Base-by-base conservation (phyloP, 1,140 invertebrate genomes). In the Hypothenemus hampei region DNA sequence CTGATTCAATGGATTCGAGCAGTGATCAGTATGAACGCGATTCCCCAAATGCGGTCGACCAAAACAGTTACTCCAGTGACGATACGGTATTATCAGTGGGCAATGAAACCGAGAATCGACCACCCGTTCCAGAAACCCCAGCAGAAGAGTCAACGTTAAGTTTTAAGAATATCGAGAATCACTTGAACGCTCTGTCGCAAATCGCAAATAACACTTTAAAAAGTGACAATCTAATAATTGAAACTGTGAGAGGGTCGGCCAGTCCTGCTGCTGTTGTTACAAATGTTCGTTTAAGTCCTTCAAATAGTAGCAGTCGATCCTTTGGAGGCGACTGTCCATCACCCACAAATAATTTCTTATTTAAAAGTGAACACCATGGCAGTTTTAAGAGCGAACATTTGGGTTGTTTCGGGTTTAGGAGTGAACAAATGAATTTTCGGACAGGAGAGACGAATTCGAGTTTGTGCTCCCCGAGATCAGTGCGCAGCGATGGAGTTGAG, bases 1-100 rank as follows among this genome's bases (percentile, higher is more conserved):
- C 61, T 39, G 69, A 70, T 46, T 70, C 69, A 10, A 67, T 70
- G 66, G 69, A 70, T 55, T 70, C 67, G 2, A 68, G 58, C 45
- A 70, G 61, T 51, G 67, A 69, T 43, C 58, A 66, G 55, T 68
- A 60, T 49, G 67, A 65, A 22, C 37, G 64, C 18, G 65, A 66
- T 35, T 67, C 67, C 15, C 58, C 60, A 4, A 47, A 61, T 13
- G 50, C n/a, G n/a, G 16, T 63, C 7, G 65, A 70, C 55, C 73
- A 77, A 36, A 74, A 75, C 24, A 79, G 77, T 33, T 83, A 80
- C 55, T 79, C 79, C 60, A 83, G 81, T 59, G 79, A 83, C 57
- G 81, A 81, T 53, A 84, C 81, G 1, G 81, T 83, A 1, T 56
- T 84, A 1, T 83, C 81, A 36, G 82, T 84, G 33, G 82, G 82